Evolutionary conservation across 2,888 invertebrate genomes (phyloP).

Genomic region (Cyrtodaria siliqua): DNA sequence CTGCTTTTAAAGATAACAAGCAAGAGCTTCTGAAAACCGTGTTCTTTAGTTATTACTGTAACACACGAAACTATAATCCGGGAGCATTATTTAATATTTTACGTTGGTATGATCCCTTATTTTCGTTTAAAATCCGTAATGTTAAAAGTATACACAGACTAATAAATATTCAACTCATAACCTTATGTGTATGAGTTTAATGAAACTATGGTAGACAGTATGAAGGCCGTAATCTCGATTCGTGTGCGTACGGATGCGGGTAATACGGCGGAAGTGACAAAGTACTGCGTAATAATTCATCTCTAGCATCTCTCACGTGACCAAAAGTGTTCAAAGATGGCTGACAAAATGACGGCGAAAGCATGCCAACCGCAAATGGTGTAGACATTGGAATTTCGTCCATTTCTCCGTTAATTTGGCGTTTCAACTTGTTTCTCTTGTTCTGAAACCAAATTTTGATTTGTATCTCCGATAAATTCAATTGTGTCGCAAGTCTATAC

Average conservation of each 20-base stretch:
- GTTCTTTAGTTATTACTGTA: too few species aligned
- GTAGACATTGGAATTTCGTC: slow-evolving; percentile 62
- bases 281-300: slow-evolving; percentile 38
- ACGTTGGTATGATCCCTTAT: too few species aligned
- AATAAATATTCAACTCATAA: too few species aligned
- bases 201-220: too few species aligned
- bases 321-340: slow-evolving; percentile 1
- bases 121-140: too few species aligned
- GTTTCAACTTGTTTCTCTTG: slow-evolving; percentile 67
- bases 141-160: too few species aligned
- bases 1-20: too few species aligned
- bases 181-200: too few species aligned
- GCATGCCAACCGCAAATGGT: slow-evolving; percentile 37
- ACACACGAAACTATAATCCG: too few species aligned
- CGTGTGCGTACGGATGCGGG: slow-evolving; percentile 47
- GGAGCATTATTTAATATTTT: too few species aligned
- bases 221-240: too few species aligned
- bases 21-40: too few species aligned
- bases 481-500: slow-evolving; percentile 44
- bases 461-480: slow-evolving; percentile 60
- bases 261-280: slow-evolving; percentile 43
- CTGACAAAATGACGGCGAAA: slow-evolving; percentile 28
- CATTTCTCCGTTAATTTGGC: slow-evolving; percentile 65
- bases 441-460: slow-evolving; percentile 70
- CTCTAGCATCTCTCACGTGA: slow-evolving; percentile 42